These are phyloP conservation scores for Calliopsis andreniformis DNA, from an alignment of 1,140 invertebrate species.

Conservation along the genomic window DNA sequence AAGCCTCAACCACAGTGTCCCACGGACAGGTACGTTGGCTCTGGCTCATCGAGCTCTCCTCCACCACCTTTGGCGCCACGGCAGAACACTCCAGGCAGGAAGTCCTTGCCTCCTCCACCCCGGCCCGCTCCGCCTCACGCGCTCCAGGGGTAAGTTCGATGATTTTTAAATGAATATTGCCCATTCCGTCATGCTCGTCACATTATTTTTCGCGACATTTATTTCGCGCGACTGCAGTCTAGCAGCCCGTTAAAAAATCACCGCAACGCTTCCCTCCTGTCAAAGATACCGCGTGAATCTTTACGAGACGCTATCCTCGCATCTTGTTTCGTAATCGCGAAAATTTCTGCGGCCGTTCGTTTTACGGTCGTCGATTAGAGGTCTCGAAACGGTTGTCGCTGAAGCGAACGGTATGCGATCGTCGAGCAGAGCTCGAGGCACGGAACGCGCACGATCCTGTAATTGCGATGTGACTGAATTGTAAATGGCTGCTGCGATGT, in stretches of 20 bases:
- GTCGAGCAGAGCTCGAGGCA: slow-evolving; percentile 35
- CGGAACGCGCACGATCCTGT: slow-evolving; percentile 50
- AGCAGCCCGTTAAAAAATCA: no score
- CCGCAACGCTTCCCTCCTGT: background rate
- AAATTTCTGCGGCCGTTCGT: slow-evolving; percentile 13
- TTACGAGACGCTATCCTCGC: background rate
- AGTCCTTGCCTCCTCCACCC: slow-evolving; percentile 77
- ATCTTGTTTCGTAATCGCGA: slow-evolving; percentile 2
- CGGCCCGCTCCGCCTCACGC: slow-evolving; percentile 76
- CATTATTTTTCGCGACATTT: background rate
- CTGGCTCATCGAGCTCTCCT: slow-evolving; percentile 65
- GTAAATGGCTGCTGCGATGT: slow-evolving; percentile 57
- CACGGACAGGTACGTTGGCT: slow-evolving; percentile 58
- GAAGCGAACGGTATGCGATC: slow-evolving; percentile 28
- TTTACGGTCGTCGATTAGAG: slow-evolving; percentile 49
- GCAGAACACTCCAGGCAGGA: slow-evolving; percentile 71
- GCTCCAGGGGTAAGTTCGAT: slow-evolving; percentile 69
- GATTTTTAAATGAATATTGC: background rate
- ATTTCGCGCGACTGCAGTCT: background rate
- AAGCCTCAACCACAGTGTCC: slow-evolving; percentile 68
- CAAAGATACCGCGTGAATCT: background rate
- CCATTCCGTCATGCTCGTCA: background rate
- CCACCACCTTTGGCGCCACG: slow-evolving; percentile 78
- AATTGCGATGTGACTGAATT: slow-evolving; percentile 69
- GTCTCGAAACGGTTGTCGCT: slow-evolving; percentile 36